phyloP scores from a whole-genome alignment of 92 coral and sea anemone species.

The Paramuricea clavata region DNA sequence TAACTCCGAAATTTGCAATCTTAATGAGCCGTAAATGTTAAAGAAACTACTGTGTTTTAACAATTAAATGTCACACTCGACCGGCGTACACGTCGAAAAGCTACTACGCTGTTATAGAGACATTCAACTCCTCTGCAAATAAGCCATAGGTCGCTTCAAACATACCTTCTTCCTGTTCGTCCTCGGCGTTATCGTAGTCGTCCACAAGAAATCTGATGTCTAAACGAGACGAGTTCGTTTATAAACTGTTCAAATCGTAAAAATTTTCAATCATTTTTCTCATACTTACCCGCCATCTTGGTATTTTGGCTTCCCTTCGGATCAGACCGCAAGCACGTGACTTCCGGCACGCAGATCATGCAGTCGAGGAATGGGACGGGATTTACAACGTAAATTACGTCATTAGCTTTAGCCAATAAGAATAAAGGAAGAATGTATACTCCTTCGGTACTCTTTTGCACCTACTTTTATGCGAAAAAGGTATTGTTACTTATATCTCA shows the following conservation, averaged over 20 bases:
- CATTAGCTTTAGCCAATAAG: not conserved
- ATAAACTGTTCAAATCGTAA: constrained; percentile 60
- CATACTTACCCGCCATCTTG: constrained; percentile 99
- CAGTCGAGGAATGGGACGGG: not conserved
- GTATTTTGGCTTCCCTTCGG: constrained; percentile 67
- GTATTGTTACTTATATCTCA: not conserved
- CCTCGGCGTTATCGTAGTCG: constrained; percentile 83
- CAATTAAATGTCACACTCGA: not conserved
- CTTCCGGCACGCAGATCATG: constrained; percentile 70
- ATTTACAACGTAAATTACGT: not conserved
- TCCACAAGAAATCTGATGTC: constrained; percentile 96
- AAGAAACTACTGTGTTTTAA: not conserved
- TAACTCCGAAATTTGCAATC: not conserved
- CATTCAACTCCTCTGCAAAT: not conserved
- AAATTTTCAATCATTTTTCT: constrained; percentile 69
- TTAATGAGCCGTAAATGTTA: not conserved
- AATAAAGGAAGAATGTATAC: not conserved
- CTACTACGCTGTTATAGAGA: not conserved
- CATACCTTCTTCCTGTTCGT: constrained; percentile 97
- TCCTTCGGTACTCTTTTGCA: not conserved
- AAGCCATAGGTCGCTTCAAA: not conserved
- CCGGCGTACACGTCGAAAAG: not conserved
- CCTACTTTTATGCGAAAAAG: not conserved
- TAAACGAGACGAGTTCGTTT: constrained; percentile 61
- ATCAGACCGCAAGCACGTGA: constrained; percentile 82